Base-by-base conservation (phyloP, 1,140 invertebrate species). In the Drosophila littoralis region DNA sequence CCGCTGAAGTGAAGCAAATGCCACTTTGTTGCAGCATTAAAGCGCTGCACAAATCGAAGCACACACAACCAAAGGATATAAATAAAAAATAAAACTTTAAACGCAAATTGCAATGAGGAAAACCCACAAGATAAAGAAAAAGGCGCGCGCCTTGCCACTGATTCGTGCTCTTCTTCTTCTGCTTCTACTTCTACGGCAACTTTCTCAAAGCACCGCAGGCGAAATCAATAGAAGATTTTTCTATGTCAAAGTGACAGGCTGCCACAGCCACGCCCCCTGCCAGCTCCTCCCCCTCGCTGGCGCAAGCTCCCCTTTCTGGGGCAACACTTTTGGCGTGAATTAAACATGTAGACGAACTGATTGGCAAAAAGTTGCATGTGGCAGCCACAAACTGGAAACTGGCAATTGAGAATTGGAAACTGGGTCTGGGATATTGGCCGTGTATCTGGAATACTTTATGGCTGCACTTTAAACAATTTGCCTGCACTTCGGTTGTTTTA, bases 171-270 rank as follows among this genome's bases (percentile, higher is more conserved):
- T 36, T 3, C 3, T 13, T 12, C 15, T n/a, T 6, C 32, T 32
- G 2, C 10, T 43, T 22, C 13, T 45, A 3, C 15, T 9, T 46
- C 42, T 28, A 1, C 10, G 7, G 32, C 10, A 12, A 7, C 2
- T 22, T 48, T 10, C 10, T 43, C 8, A 45, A 28, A 60, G 42
- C 15, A 38, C 43, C 48, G 36, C 50, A 50, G 52, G 50, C 75
- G 51, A 89, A 88, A 89, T 88, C 83, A 89, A 88, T 88, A 74
- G 76, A 46, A 77, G 80, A 88, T 88, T 89, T 89, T 80, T 89
- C 84, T 77, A 89, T 75, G 84, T 88, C 84, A 86, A 86, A 86
- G 83, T 74, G 69, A 43, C 69, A 68, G 43, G 35, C 54, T 51
- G 38, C 51, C 50, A 43, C 13, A 28, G 8, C 6, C 28, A 12